Percentiles rank a stretch among this genome's conserved stretches.
These are phyloP conservation scores for Balaenoptera acutorostrata DNA, from an alignment of 2,113 vertebrate genomes.

Conservation along the genomic window DNA sequence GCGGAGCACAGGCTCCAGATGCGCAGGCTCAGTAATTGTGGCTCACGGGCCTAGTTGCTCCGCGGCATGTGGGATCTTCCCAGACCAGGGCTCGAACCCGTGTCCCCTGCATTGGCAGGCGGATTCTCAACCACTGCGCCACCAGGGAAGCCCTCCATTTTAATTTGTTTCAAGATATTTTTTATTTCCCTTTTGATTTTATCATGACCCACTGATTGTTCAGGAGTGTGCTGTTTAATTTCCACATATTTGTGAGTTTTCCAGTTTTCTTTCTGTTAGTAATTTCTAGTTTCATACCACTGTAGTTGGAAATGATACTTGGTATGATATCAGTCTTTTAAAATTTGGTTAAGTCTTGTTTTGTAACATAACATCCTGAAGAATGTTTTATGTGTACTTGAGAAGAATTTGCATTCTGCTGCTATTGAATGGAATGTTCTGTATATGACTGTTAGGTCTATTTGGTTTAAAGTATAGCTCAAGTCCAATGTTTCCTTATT, in stretches of 20 bases:
- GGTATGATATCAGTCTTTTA: background rate
- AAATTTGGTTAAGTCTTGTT: background rate
- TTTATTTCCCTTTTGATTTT: background rate
- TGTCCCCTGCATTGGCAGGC: too few relatives aligned
- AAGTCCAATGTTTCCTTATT: background rate
- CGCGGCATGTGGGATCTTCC: too few relatives aligned
- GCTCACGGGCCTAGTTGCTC: too few relatives aligned
- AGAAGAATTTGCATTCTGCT: background rate
- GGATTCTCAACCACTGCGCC: too few relatives aligned
- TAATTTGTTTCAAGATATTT: background rate
- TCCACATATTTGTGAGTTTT: background rate
- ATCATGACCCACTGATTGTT: background rate
- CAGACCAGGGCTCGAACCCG: too few relatives aligned
- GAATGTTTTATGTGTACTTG: background rate
- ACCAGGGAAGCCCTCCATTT: too few relatives aligned
- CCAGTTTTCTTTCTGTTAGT: background rate
- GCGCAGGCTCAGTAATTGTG: too few relatives aligned
- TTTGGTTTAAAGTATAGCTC: background rate
- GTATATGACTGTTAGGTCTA: background rate
- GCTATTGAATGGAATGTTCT: background rate
- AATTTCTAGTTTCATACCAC: background rate
- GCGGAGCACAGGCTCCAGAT: too few relatives aligned
- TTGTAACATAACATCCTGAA: background rate
- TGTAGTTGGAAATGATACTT: background rate
- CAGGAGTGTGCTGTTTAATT: background rate